These are phyloP conservation scores for Plagodis pulveraria DNA, from an alignment of 2,888 invertebrate species.

Conservation along the genomic window DNA sequence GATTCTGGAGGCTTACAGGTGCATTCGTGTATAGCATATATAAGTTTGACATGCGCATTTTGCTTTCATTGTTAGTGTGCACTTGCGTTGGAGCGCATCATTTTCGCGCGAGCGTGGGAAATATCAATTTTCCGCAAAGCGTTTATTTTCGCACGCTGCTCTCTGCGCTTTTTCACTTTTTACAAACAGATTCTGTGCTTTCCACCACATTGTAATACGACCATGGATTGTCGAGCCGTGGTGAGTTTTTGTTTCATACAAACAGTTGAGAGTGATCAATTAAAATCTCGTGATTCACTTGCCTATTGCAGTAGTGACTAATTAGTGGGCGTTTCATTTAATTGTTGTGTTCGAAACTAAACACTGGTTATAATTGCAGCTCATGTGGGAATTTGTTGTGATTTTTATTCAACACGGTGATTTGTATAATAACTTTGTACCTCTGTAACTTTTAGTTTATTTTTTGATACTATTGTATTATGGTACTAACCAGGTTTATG, in stretches of 20 bases:
- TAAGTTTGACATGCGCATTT: constrained; percentile 67
- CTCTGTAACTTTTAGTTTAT: too few relatives aligned
- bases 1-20: constrained; percentile 48
- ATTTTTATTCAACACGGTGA: neutral
- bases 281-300: constrained; percentile 35
- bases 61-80: constrained; percentile 70
- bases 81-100: constrained; percentile 57
- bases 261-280: constrained; percentile 40
- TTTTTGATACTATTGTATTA: too few relatives aligned
- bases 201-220: constrained; percentile 68
- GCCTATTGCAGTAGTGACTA: constrained; percentile 26
- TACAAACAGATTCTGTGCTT: constrained; percentile 56
- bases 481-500: too few relatives aligned
- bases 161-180: constrained; percentile 54
- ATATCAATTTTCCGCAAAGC: constrained; percentile 57
- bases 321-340: constrained; percentile 24
- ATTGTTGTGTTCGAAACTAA: neutral
- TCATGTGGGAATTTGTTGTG: constrained; percentile 12
- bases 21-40: constrained; percentile 67
- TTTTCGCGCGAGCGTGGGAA: constrained; percentile 55
- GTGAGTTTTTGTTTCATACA: constrained; percentile 58
- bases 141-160: constrained; percentile 58
- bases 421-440: too few relatives aligned
- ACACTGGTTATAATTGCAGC: constrained; percentile 9
- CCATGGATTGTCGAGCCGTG: constrained; percentile 74